phyloP scores from a whole-genome alignment of 2,113 vertebrate species.

The Oenanthe oenanthe region DNA sequence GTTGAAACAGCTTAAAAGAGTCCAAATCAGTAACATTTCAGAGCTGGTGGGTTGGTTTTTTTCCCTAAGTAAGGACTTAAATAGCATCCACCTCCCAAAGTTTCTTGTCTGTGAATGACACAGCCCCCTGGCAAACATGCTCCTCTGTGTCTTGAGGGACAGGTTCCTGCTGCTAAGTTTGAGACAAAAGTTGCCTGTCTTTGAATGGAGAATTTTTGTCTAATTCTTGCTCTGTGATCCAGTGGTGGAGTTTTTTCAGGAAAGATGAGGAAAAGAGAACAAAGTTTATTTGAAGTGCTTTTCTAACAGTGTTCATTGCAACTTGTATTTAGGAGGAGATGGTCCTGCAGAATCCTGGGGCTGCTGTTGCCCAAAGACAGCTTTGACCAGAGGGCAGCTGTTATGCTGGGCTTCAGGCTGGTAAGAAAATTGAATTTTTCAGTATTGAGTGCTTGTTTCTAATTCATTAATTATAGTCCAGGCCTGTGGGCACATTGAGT shows the following conservation, averaged over 20 bases:
- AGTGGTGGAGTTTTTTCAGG: neutral
- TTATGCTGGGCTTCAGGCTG: neutral
- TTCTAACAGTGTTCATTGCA: neutral
- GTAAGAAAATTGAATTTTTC: neutral
- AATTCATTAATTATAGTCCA: neutral
- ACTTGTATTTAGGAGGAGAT: neutral
- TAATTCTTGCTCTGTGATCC: neutral
- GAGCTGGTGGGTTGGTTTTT: neutral
- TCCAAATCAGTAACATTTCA: neutral
- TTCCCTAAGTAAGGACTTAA: neutral
- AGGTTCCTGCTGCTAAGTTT: neutral
- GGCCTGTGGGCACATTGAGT: neutral
- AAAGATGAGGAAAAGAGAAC: neutral
- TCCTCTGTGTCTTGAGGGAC: neutral
- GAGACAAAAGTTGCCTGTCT: slow-evolving; percentile 1
- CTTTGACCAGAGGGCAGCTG: neutral
- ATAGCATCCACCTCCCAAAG: neutral
- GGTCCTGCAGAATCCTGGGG: neutral
- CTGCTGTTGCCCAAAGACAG: neutral
- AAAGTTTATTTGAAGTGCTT: neutral
- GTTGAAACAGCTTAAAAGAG: neutral
- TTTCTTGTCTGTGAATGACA: neutral
- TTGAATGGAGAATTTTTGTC: neutral
- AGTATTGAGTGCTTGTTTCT: neutral
- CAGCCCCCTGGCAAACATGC: neutral